Evolutionary conservation across 1,140 invertebrate species (phyloP).

Genomic region (Anthonomus grandis): DNA sequence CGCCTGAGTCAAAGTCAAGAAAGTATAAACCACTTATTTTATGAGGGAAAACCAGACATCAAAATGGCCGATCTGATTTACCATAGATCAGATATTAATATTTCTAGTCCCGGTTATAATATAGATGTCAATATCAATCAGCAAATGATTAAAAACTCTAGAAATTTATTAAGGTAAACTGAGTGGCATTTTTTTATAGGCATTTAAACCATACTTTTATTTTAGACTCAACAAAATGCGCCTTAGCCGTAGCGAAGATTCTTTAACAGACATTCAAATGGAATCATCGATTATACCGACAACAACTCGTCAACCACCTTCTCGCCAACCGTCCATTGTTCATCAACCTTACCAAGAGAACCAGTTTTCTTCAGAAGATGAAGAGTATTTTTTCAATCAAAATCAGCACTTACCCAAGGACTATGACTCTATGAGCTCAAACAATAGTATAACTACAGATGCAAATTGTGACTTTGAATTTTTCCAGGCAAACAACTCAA

Average conservation of each 20-base stretch:
- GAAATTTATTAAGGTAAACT: slow-evolving; percentile 20
- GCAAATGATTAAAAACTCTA: slow-evolving; percentile 22
- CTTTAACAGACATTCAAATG: slow-evolving; percentile 34
- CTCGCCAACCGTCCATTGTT: neutral
- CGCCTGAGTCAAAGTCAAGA: slow-evolving; percentile 31
- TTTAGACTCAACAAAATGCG: slow-evolving; percentile 37
- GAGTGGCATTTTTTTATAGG: neutral
- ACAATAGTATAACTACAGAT: slow-evolving; percentile 61
- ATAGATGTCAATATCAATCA: slow-evolving; percentile 10
- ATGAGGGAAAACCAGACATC: neutral
- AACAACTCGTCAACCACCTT: slow-evolving; percentile 12
- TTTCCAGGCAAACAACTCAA: slow-evolving; percentile 48
- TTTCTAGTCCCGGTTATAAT: slow-evolving; percentile 13
- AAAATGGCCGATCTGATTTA: slow-evolving; percentile 12
- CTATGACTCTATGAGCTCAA: slow-evolving; percentile 56
- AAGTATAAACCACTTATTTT: slow-evolving; percentile 26
- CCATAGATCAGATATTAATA: slow-evolving; percentile 23
- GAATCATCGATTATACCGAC: slow-evolving; percentile 17
- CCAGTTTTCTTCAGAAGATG: slow-evolving; percentile 44
- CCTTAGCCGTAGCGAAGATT: slow-evolving; percentile 42
- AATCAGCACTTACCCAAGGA: slow-evolving; percentile 44
- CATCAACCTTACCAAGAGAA: neutral
- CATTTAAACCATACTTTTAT: neutral
- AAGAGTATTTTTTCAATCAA: slow-evolving; percentile 49
- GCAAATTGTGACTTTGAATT: slow-evolving; percentile 67